Conservation (phyloP, 2,113 vertebrate genomes). For the Thinocorus orbignyianus region DNA sequence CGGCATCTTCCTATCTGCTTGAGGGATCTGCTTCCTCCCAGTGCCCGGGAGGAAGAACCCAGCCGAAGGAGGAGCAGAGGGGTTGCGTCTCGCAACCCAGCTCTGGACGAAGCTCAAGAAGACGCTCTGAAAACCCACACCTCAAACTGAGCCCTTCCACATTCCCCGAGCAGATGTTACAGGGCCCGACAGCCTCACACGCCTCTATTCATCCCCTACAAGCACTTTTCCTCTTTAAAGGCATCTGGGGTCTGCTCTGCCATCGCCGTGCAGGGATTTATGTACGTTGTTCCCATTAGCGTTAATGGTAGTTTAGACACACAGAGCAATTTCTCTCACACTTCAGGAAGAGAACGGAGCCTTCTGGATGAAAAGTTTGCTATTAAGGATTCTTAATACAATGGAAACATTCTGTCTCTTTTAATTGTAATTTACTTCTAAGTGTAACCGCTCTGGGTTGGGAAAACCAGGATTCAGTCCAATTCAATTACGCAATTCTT, state of each 20-base stretch:
- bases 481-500: constrained; percentile 69
- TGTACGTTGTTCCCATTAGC: constrained; percentile 33
- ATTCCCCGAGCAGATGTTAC: constrained; percentile 34
- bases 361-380: constrained; percentile 66
- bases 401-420: constrained; percentile 64
- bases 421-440: constrained; percentile 66
- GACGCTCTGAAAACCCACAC: background rate
- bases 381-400: constrained; percentile 64
- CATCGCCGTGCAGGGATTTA: constrained; percentile 5
- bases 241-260: constrained; percentile 43
- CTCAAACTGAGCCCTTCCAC: background rate
- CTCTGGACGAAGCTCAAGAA: background rate
- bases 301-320: constrained; percentile 55
- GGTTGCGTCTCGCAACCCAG: background rate
- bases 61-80: background rate
- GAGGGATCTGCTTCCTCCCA: constrained; percentile 16
- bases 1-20: constrained; percentile 42
- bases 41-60: constrained; percentile 21
- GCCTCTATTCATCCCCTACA: constrained; percentile 36
- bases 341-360: constrained; percentile 29
- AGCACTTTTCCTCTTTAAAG: constrained; percentile 49
- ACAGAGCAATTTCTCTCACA: constrained; percentile 27
- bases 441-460: constrained; percentile 48
- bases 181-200: background rate
- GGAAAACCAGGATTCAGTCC: constrained; percentile 64